Evolutionary conservation across 2,888 invertebrate species (phyloP), one percentile per base, ranked within the genome.

Genomic region (Lasiommata megera): DNA sequence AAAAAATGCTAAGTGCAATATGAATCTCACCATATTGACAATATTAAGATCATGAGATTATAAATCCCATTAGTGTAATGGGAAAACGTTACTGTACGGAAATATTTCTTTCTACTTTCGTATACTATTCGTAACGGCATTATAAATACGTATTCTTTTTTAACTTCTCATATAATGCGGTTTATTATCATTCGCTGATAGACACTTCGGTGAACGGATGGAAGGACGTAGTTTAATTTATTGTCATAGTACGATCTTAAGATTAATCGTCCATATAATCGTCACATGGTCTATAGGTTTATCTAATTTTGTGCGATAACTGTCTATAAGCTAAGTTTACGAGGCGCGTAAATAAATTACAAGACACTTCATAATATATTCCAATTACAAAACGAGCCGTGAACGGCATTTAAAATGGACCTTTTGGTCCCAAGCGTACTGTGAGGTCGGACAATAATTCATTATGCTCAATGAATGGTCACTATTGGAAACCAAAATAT

Each of bases 381-480:
- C 81, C 77, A 79, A 83, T 82, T 83, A 83, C 73, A 79, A 77
- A 52, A 56, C 54, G 59, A 62, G 41, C 41, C 50, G 41, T 58
- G 54, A 46, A 37, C 53, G 43, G 14, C 54, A 51, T 58, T 43
- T 58, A 59, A 60, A 62, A 65, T 58, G 44, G 3, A 14, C 14
- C 38, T 12, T 18, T 54, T 44, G 16, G 48, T 54, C 46, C 57
- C 29, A n/a, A 50, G 44, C 63, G 28, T 56, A 61, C 81, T 83
- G 84, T 84, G 82, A 82, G 86, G 84, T 86, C 85, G 77, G 74
- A 76, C 77, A 82, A 82, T 82, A 84, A 84, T 84, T 84, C 82
- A 85, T 81, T 82, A 77, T 81, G 73, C 74, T 73, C 74, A 77
- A 78, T 83, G 82, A 88, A 87, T 80, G 77, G 72, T 71, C 68